Percentiles rank a stretch among this genome's conserved stretches.
Evolutionary conservation across 2,113 vertebrate species (phyloP).

Genomic region (Ondatra zibethicus): DNA sequence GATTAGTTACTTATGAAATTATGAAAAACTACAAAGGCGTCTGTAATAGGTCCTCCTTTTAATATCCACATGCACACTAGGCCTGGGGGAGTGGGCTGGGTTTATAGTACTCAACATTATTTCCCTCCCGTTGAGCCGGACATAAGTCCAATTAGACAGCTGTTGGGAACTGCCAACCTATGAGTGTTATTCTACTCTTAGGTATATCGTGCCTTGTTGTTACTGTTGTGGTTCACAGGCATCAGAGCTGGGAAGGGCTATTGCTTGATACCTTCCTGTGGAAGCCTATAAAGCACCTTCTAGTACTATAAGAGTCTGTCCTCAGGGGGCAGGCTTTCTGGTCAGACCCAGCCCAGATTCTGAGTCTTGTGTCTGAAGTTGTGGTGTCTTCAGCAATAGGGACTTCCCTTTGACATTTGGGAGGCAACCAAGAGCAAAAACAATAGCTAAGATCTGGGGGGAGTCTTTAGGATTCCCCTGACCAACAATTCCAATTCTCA

Average conservation of each 20-base stretch:
- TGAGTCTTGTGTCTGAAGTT: neutral
- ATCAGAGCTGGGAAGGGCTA: neutral
- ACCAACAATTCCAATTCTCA: neutral
- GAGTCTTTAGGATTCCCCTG: neutral
- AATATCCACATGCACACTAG: neutral
- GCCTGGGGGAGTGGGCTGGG: neutral
- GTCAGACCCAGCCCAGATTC: too few relatives aligned
- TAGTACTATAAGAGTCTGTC: neutral
- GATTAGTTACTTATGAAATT: neutral
- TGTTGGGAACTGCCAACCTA: neutral
- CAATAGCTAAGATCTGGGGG: neutral
- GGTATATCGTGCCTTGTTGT: neutral
- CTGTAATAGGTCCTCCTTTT: neutral
- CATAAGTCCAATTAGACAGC: neutral
- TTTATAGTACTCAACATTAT: neutral
- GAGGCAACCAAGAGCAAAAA: neutral
- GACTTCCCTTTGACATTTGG: neutral
- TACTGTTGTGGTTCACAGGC: neutral
- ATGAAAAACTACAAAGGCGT: neutral
- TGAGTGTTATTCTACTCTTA: neutral
- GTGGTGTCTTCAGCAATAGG: neutral
- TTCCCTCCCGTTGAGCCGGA: neutral
- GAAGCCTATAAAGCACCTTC: neutral
- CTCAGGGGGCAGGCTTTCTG: neutral
- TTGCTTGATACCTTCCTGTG: neutral